These are phyloP conservation scores for Sarcophaga variegata DNA, from an alignment of 2,888 invertebrate species.

Conservation along the genomic window DNA sequence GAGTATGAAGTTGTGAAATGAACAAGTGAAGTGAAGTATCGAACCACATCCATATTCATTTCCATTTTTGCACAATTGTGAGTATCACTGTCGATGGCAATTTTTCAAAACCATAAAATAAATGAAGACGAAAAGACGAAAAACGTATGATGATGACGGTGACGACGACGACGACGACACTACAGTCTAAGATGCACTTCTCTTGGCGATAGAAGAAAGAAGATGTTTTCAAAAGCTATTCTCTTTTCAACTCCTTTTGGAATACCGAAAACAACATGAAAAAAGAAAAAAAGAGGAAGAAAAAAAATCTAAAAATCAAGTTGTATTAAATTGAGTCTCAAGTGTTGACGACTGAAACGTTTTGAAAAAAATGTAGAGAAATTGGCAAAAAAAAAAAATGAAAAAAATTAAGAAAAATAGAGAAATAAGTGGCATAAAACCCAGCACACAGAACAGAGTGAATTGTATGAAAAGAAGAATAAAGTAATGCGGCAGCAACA, in stretches of 20 bases:
- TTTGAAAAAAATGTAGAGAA: conserved; percentile 52
- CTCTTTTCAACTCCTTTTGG: not conserved
- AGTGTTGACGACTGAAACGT: conserved; percentile 74
- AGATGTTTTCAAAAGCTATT: conserved; percentile 20
- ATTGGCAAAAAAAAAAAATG: conserved; percentile 28
- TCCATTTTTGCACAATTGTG: conserved; percentile 30
- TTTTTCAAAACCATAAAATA: conserved; percentile 70
- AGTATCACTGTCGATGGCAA: conserved; percentile 66
- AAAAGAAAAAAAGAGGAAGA: not conserved
- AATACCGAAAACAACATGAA: not conserved
- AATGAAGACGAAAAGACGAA: conserved; percentile 68
- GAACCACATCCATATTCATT: conserved; percentile 34
- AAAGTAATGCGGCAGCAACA: conserved; percentile 55
- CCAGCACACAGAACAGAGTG: conserved; percentile 52
- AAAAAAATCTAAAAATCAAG: conserved; percentile 74
- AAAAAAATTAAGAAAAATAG: conserved; percentile 19
- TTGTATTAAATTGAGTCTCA: conserved; percentile 80
- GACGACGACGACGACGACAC: conserved; percentile 37
- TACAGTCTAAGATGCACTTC: conserved; percentile 47
- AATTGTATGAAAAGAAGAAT: conserved; percentile 47
- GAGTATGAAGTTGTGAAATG: not conserved
- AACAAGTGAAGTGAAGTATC: conserved; percentile 14
- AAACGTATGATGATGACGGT: conserved; percentile 46
- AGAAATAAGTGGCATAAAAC: not conserved
- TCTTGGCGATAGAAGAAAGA: conserved; percentile 10